Evolutionary conservation across 2,797 vertebrate species (phyloP).

Genomic region (Sebastes cheni): DNA sequence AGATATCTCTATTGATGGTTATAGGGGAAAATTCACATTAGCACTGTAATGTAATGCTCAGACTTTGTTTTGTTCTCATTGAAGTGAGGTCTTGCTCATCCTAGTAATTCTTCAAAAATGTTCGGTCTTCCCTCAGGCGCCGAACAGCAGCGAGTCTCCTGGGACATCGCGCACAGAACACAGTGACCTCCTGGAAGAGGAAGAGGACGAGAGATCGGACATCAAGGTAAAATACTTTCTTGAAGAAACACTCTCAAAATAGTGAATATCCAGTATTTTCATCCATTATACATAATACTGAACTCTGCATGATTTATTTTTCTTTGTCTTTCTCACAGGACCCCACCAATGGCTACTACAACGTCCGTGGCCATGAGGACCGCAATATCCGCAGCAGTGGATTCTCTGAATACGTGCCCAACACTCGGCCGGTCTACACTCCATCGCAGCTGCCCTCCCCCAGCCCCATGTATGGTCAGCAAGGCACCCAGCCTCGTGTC

Average conservation of each 20-base stretch:
- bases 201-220: constrained; percentile 88
- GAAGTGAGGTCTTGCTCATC: constrained; percentile 48
- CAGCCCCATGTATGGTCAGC: constrained; percentile 85
- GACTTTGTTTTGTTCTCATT: constrained; percentile 32
- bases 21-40: constrained; percentile 1
- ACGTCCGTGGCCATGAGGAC: constrained; percentile 90
- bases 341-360: constrained; percentile 94
- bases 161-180: constrained; percentile 88
- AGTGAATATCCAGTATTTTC: neutral
- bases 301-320: neutral
- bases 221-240: constrained; percentile 80
- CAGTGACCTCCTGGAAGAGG: constrained; percentile 89
- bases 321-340: constrained; percentile 75
- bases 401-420: constrained; percentile 87
- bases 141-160: constrained; percentile 89
- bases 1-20: constrained; percentile 5
- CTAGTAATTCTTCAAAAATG: constrained; percentile 59
- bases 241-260: constrained; percentile 17
- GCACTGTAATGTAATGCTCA: constrained; percentile 14
- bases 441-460: constrained; percentile 85
- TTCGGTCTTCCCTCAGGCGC: constrained; percentile 80
- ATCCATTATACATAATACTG: neutral
- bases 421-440: constrained; percentile 84
- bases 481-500: constrained; percentile 79
- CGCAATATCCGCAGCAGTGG: constrained; percentile 80